These are phyloP conservation scores for Scomberomorus guttatus DNA, from an alignment of 2,797 vertebrate genomes.

Conservation along the genomic window DNA sequence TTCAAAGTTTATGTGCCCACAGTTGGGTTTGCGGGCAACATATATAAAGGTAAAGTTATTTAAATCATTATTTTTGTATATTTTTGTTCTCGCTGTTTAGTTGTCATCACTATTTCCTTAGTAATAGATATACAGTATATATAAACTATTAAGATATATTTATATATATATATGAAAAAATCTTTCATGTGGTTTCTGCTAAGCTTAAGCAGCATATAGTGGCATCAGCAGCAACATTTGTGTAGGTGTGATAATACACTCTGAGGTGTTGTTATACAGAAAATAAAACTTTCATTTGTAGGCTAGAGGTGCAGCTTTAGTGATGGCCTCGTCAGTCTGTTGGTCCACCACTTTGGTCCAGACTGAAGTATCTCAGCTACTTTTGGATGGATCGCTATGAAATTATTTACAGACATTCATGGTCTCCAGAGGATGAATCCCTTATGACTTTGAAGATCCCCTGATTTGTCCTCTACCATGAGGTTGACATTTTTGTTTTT, in stretches of 20 bases:
- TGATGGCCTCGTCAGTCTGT: neutral
- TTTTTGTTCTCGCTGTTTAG: neutral
- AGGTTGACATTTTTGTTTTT: neutral
- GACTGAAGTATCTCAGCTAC: no score
- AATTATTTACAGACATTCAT: neutral
- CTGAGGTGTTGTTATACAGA: neutral
- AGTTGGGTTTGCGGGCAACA: conserved; percentile 1
- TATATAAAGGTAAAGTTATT: neutral
- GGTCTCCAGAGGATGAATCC: neutral
- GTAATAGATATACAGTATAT: neutral
- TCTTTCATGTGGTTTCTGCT: neutral
- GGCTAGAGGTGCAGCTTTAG: no score
- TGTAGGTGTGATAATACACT: neutral
- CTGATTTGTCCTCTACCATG: neutral
- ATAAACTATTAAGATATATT: neutral
- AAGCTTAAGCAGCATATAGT: neutral
- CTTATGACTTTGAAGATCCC: neutral
- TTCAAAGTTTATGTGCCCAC: neutral
- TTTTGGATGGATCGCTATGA: neutral
- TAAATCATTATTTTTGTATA: neutral
- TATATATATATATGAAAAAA: neutral
- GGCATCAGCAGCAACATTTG: neutral
- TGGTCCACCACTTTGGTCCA: neutral
- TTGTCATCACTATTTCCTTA: neutral
- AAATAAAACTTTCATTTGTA: neutral